Evolutionary conservation across 2,113 vertebrate species (phyloP).

Genomic region (Equus przewalskii): DNA sequence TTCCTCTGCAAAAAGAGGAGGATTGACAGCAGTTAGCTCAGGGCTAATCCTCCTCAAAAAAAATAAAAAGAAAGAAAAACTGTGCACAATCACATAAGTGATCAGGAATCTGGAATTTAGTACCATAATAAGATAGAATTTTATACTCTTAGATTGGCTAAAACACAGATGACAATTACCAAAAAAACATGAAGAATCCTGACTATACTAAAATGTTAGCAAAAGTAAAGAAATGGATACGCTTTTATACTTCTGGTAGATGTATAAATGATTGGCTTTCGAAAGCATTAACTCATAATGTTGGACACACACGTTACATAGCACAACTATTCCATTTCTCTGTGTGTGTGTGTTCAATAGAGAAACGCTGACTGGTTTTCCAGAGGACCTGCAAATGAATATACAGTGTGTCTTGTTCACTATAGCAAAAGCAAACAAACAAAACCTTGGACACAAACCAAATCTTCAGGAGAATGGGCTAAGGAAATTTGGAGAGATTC

Average conservation of each 20-base stretch:
- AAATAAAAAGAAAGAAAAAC: background rate
- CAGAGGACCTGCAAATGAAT: background rate
- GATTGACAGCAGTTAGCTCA: no score
- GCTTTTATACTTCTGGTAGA: background rate
- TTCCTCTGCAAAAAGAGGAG: no score
- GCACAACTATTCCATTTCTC: background rate
- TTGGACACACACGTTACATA: background rate
- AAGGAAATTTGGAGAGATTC: background rate
- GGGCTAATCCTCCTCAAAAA: no score
- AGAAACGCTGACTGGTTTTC: background rate
- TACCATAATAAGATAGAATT: background rate
- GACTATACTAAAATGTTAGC: background rate
- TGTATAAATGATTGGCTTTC: background rate
- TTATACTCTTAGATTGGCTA: background rate
- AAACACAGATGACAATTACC: background rate
- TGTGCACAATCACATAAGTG: background rate
- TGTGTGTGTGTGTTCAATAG: background rate
- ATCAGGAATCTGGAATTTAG: background rate
- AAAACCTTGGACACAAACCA: background rate
- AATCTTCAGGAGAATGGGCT: background rate
- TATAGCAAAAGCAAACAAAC: background rate
- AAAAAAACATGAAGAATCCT: background rate
- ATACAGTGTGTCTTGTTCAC: background rate
- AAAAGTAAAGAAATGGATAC: background rate
- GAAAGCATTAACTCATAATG: background rate